Evolutionary conservation across 2,113 vertebrate genomes (phyloP).

Genomic region (Charadrius vociferus): DNA sequence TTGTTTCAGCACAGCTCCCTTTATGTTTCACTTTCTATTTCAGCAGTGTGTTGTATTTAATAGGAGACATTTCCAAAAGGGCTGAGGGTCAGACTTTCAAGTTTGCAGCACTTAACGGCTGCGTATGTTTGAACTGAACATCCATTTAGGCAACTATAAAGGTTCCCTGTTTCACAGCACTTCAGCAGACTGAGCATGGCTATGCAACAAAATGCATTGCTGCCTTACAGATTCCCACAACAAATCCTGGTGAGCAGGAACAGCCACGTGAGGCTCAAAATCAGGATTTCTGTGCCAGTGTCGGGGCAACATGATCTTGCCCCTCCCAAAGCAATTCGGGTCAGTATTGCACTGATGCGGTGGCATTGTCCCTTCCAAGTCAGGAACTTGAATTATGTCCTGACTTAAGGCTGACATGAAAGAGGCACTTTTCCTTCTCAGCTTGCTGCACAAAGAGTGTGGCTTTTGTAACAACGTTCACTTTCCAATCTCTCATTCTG

Average conservation of each 20-base stretch:
- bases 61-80: slow-evolving; percentile 42
- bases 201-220: neutral
- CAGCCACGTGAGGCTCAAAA: neutral
- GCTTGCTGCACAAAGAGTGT: neutral
- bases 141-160: neutral
- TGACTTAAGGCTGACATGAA: neutral
- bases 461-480: neutral
- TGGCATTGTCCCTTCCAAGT: neutral
- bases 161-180: neutral
- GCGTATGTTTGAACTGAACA: neutral
- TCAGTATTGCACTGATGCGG: neutral
- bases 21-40: neutral
- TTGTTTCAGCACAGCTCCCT: slow-evolving; percentile 15
- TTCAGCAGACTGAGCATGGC: neutral
- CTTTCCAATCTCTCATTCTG: neutral
- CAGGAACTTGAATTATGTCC: neutral
- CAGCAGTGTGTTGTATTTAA: slow-evolving; percentile 10
- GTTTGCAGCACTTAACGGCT: neutral
- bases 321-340: neutral
- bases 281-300: neutral
- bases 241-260: neutral
- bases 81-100: slow-evolving; percentile 47
- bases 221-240: neutral
- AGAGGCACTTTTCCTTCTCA: neutral
- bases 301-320: neutral